Percentiles rank a stretch among this genome's conserved stretches.
Evolutionary conservation across 2,888 invertebrate genomes (phyloP).

Genomic region (Keiferia lycopersicella): DNA sequence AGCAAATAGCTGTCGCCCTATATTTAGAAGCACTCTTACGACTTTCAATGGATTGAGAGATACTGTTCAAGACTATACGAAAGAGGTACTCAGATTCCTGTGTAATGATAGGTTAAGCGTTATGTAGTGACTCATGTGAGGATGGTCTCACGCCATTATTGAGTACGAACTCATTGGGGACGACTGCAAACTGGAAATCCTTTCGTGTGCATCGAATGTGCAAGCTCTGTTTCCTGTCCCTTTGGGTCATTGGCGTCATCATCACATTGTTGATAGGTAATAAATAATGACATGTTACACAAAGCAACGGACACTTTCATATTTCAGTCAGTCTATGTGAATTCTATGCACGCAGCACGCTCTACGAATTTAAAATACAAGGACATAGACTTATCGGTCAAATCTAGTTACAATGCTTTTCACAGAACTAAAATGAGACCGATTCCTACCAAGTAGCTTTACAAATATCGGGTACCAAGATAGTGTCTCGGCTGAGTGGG

Average conservation of each 20-base stretch:
- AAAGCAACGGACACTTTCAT: neutral
- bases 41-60: neutral
- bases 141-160: slow-evolving; percentile 8
- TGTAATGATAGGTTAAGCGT: slow-evolving; percentile 12
- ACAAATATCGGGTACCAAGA: slow-evolving; percentile 33
- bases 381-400: no score
- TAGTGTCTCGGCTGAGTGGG: slow-evolving; percentile 41
- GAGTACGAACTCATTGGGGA: slow-evolving; percentile 6
- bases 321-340: no score
- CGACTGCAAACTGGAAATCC: slow-evolving; percentile 16
- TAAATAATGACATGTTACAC: neutral
- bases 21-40: neutral
- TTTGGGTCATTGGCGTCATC: neutral
- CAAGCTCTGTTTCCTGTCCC: slow-evolving; percentile 1
- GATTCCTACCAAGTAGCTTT: neutral
- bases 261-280: no score
- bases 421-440: no score
- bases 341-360: no score
- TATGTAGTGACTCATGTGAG: slow-evolving; percentile 11
- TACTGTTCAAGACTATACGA: neutral
- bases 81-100: slow-evolving; percentile 7
- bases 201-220: neutral
- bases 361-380: no score
- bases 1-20: no score
- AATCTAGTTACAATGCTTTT: no score